Conservation (phyloP, 1,140 invertebrate species). For the Calycopis cecrops region DNA sequence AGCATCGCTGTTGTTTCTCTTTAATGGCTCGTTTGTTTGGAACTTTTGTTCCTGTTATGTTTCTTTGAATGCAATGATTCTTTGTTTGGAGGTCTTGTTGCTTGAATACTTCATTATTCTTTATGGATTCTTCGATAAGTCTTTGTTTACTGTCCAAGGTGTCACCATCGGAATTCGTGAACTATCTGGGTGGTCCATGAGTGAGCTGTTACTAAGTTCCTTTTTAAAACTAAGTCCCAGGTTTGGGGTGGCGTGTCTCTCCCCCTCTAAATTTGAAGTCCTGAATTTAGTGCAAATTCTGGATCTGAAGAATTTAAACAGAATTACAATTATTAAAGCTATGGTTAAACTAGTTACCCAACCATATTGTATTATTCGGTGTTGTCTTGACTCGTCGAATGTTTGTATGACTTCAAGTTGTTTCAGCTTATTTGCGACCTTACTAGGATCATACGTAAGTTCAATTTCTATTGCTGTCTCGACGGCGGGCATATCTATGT, state of each 20-base stretch:
- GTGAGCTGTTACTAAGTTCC: neutral
- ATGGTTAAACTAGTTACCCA: neutral
- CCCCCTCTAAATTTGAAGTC: slow-evolving; percentile 20
- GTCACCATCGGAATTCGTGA: no score
- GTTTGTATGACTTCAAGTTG: slow-evolving; percentile 11
- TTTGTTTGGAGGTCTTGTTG: no score
- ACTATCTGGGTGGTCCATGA: neutral
- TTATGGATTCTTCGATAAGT: neutral
- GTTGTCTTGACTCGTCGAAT: neutral
- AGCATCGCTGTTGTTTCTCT: no score
- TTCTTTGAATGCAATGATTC: no score
- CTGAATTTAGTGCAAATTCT: slow-evolving; percentile 5
- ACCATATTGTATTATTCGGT: neutral
- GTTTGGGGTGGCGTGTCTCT: neutral
- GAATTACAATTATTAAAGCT: slow-evolving; percentile 4
- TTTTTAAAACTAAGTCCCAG: neutral
- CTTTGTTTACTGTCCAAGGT: no score
- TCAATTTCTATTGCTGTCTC: slow-evolving; percentile 9
- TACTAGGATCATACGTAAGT: slow-evolving; percentile 11
- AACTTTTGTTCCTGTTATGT: no score
- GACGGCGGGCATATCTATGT: neutral
- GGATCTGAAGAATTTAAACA: slow-evolving; percentile 13
- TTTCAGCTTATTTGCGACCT: slow-evolving; percentile 16
- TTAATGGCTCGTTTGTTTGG: no score
- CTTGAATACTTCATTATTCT: neutral